A percentile compares a stretch with the other conserved stretches of the same genome.
phyloP scores from a whole-genome alignment of 2,113 vertebrate genomes.

The Myotis yumanensis region DNA sequence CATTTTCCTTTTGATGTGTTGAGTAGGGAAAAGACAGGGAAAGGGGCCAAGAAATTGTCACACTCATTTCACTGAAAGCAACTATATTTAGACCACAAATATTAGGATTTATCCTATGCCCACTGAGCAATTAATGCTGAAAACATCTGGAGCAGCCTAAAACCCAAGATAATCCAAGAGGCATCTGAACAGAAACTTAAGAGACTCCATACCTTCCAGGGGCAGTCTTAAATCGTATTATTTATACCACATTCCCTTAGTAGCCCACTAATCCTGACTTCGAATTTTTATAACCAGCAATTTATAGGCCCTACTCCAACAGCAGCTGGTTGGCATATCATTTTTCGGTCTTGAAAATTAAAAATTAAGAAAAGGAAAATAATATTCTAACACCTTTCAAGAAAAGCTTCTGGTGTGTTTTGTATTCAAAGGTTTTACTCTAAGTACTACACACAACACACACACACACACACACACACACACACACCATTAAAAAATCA shows the following conservation, averaged over 20 bases:
- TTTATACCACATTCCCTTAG: conserved; percentile 71
- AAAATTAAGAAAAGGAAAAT: conserved; percentile 43
- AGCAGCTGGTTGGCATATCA: conserved; percentile 73
- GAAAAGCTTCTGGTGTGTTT: neutral
- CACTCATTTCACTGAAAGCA: conserved; percentile 65
- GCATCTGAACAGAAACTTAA: conserved; percentile 27
- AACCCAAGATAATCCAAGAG: conserved; percentile 58
- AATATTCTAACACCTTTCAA: neutral
- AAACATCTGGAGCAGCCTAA: conserved; percentile 73
- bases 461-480: conserved; percentile 33
- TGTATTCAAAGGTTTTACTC: conserved; percentile 43
- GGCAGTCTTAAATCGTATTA: conserved; percentile 48
- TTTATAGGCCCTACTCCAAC: conserved; percentile 68
- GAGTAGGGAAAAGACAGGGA: conserved; percentile 52
- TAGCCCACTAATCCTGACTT: conserved; percentile 72
- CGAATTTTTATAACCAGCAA: conserved; percentile 72
- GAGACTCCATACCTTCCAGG: conserved; percentile 39
- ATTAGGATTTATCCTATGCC: conserved; percentile 55
- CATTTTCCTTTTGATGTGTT: conserved; percentile 33
- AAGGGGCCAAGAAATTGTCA: conserved; percentile 77
- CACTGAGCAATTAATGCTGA: conserved; percentile 74
- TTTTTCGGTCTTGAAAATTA: conserved; percentile 59
- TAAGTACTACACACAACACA: neutral
- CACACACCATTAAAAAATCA: neutral
- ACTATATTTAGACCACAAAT: conserved; percentile 72